phyloP scores from a whole-genome alignment of 1,140 invertebrate genomes.

The Marisa cornuarietis region DNA sequence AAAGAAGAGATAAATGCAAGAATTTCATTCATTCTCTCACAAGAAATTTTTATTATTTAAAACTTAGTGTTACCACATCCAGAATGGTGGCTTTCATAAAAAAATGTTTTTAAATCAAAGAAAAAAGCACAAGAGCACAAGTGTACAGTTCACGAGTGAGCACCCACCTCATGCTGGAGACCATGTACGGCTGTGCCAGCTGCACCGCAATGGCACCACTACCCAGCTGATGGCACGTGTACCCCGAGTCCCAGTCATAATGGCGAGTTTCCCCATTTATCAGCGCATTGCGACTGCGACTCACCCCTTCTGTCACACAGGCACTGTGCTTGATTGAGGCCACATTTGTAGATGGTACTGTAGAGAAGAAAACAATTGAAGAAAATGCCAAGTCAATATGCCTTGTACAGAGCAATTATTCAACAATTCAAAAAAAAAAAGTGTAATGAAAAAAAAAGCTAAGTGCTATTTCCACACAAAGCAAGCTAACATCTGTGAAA shows the following conservation, averaged over 20 bases:
- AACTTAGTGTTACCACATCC: neutral
- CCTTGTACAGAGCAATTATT: neutral
- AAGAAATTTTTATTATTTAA: neutral
- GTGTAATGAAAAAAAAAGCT: no score
- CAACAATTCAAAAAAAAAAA: neutral
- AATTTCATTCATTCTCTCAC: no score
- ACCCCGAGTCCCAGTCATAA: constrained; percentile 99
- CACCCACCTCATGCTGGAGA: constrained; percentile 84
- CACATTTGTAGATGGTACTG: constrained; percentile 89
- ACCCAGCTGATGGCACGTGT: constrained; percentile 98
- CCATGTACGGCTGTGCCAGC: constrained; percentile 94
- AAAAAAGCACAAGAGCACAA: constrained; percentile 2
- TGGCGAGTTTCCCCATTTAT: constrained; percentile 93
- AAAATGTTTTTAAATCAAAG: neutral
- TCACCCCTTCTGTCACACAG: constrained; percentile 93
- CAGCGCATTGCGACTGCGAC: constrained; percentile 90
- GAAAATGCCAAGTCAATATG: no score
- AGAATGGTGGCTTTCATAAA: neutral
- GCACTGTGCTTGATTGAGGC: constrained; percentile 89
- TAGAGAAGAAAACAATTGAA: neutral
- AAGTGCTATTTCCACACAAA: no score
- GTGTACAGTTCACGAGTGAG: neutral
- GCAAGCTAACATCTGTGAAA: neutral
- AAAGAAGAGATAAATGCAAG: no score
- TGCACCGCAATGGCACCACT: constrained; percentile 94